phyloP scores from a whole-genome alignment of 2,797 vertebrate species.

The Acipenser ruthenus region DNA sequence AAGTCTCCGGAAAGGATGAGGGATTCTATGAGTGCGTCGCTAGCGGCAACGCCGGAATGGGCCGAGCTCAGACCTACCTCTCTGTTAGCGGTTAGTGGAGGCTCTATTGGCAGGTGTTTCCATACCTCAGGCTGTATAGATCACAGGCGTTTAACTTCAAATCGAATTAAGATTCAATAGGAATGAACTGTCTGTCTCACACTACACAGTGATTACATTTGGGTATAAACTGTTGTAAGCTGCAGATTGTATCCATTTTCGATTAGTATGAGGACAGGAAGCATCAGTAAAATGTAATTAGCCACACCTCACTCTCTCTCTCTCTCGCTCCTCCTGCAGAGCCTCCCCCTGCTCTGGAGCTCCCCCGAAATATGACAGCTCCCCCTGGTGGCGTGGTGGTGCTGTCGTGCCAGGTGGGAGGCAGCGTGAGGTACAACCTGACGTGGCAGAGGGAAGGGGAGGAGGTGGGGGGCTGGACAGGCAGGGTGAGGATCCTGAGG shows the following conservation, averaged over 20 bases:
- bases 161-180: no score
- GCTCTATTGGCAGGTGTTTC: no score
- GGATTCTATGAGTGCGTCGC: slow-evolving; percentile 77
- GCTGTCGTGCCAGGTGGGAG: slow-evolving; percentile 67
- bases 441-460: slow-evolving; percentile 68
- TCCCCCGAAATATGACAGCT: slow-evolving; percentile 63
- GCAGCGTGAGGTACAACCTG: slow-evolving; percentile 70
- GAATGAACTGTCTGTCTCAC: slow-evolving; percentile 13
- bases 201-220: background rate
- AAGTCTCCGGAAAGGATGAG: slow-evolving; percentile 62
- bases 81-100: slow-evolving; percentile 67
- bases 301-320: background rate
- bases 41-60: slow-evolving; percentile 64
- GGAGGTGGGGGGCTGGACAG: slow-evolving; percentile 24
- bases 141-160: no score
- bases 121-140: no score
- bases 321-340: slow-evolving; percentile 48
- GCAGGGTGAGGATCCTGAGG: slow-evolving; percentile 52
- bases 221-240: no score
- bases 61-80: slow-evolving; percentile 58
- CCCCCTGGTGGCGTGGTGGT: slow-evolving; percentile 56
- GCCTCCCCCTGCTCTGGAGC: slow-evolving; percentile 62
- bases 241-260: no score
- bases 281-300: no score
- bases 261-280: no score